Conservation (phyloP, 2,888 invertebrate species). For the Spicauda simplicius region DNA sequence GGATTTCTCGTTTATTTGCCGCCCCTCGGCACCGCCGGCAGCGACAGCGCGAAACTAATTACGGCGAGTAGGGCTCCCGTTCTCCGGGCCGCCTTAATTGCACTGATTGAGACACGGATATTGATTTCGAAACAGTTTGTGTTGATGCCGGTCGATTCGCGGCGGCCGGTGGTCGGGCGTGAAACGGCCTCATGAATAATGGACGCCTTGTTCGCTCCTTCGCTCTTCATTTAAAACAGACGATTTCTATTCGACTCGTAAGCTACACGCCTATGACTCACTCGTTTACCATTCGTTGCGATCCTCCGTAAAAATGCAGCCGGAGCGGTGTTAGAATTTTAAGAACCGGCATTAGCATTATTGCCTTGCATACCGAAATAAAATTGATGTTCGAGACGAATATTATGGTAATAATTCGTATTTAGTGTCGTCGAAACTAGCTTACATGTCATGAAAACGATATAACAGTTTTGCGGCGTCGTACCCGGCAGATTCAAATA, state of each 20-base stretch:
- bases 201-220: conserved; percentile 77
- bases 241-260: conserved; percentile 83
- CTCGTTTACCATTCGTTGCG: conserved; percentile 80
- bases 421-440: conserved; percentile 69
- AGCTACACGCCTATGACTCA: conserved; percentile 80
- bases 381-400: conserved; percentile 47
- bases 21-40: conserved; percentile 54
- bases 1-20: conserved; percentile 60
- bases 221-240: conserved; percentile 81
- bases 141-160: conserved; percentile 49
- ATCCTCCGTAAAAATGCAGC: conserved; percentile 81
- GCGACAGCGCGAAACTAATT: conserved; percentile 76
- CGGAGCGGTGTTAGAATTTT: conserved; percentile 69
- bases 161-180: conserved; percentile 62
- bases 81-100: conserved; percentile 73
- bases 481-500: conserved; percentile 69
- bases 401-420: conserved; percentile 33
- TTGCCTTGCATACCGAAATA: conserved; percentile 59
- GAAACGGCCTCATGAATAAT: conserved; percentile 81
- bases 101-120: conserved; percentile 83
- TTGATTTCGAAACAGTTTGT: conserved; percentile 79
- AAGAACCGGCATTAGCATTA: conserved; percentile 60
- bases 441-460: conserved; percentile 75
- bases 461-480: conserved; percentile 74
- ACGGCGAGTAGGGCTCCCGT: conserved; percentile 67